These are phyloP conservation scores for Latrodectus elegans DNA, from an alignment of 2,888 invertebrate genomes.

Conservation along the genomic window DNA sequence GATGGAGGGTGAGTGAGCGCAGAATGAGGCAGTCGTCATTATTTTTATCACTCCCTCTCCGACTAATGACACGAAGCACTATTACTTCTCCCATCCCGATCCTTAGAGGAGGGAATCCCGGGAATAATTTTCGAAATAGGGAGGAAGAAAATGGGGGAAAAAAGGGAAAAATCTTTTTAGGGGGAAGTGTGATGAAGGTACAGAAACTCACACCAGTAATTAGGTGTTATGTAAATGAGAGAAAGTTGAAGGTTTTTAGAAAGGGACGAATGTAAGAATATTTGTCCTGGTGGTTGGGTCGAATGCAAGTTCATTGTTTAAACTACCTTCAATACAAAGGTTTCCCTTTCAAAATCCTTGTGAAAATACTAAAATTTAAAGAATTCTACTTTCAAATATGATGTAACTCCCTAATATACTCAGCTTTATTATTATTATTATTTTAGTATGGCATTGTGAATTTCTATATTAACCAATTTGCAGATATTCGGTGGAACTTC, in stretches of 20 bases:
- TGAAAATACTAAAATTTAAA: too few species aligned
- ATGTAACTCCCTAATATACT: too few species aligned
- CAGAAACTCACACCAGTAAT: conserved; percentile 33
- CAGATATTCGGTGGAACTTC: too few species aligned
- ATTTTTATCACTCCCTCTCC: conserved; percentile 29
- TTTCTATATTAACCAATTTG: too few species aligned
- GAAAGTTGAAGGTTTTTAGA: conserved; percentile 28
- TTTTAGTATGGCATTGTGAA: too few species aligned
- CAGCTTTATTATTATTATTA: too few species aligned
- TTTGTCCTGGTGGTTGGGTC: background rate
- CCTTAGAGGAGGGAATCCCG: background rate
- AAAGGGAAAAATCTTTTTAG: background rate
- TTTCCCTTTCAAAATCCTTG: too few species aligned
- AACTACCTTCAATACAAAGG: background rate
- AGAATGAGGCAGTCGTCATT: conserved; percentile 14
- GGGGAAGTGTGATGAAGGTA: background rate
- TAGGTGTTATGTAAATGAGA: conserved; percentile 53
- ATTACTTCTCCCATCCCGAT: background rate
- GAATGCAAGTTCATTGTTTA: background rate
- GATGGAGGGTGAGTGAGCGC: background rate
- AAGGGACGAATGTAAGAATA: conserved; percentile 4
- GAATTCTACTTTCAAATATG: too few species aligned
- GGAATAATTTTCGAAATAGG: background rate
- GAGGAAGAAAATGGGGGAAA: background rate
- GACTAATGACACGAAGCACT: conserved; percentile 28